Evolutionary conservation across 2,888 invertebrate species (phyloP).

Genomic region (Eubasilissa splendida): DNA sequence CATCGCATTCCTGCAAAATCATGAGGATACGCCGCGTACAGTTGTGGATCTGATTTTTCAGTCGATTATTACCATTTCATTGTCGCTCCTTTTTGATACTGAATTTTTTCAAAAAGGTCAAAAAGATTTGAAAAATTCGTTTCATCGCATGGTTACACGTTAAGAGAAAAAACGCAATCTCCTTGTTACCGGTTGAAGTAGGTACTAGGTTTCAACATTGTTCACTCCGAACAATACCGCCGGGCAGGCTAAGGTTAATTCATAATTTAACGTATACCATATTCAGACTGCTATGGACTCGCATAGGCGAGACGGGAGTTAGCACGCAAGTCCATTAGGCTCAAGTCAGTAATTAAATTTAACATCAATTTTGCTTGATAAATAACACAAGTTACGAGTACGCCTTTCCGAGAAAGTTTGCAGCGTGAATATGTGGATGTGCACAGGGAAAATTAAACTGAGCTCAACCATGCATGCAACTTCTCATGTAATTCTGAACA

Average conservation of each 20-base stretch:
- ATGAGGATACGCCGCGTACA: no score
- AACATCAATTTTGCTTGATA: constrained; percentile 48
- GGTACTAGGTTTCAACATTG: background rate
- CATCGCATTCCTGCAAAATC: no score
- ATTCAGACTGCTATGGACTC: constrained; percentile 28
- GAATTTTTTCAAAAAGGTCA: no score
- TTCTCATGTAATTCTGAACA: background rate
- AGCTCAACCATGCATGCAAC: constrained; percentile 11
- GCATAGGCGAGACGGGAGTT: constrained; percentile 18
- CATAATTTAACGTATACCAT: constrained; percentile 33
- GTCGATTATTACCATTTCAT: no score
- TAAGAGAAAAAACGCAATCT: constrained; percentile 1
- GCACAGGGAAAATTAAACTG: constrained; percentile 8
- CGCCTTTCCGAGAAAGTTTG: constrained; percentile 17
- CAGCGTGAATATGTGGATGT: background rate
- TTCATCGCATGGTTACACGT: no score
- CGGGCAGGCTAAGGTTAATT: background rate
- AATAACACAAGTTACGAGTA: constrained; percentile 44
- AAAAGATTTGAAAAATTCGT: no score
- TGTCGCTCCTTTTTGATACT: no score
- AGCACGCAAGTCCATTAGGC: constrained; percentile 47
- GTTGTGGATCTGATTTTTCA: no score
- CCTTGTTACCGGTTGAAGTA: constrained; percentile 15
- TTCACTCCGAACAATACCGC: constrained; percentile 24
- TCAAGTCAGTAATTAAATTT: constrained; percentile 50